phyloP scores from a whole-genome alignment of 2,797 vertebrate genomes.

The Megaceryle alcyon region DNA sequence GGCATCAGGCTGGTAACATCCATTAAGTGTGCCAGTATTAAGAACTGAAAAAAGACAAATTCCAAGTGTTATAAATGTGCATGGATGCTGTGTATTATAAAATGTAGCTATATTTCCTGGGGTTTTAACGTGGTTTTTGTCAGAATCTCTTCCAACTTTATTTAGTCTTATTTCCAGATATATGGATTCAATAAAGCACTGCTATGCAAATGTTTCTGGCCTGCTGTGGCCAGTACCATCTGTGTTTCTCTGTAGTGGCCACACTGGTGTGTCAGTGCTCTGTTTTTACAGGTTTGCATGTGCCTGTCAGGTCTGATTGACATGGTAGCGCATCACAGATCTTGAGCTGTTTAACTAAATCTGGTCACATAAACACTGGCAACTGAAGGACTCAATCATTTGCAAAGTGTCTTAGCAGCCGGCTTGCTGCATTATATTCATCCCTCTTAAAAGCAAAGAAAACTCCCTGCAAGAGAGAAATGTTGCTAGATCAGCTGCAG shows the following conservation, averaged over 20 bases:
- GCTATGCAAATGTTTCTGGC: not conserved
- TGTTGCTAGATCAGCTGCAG: not conserved
- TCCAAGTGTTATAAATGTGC: not conserved
- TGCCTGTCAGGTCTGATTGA: not conserved
- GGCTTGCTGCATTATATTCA: not conserved
- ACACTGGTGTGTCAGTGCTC: not conserved
- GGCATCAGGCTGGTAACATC: not conserved
- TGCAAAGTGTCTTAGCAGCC: not conserved
- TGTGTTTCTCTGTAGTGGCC: not conserved
- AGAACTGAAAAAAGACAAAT: not conserved
- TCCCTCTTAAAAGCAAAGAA: not conserved
- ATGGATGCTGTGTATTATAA: not conserved
- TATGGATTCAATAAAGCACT: not conserved
- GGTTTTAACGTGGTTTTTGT: not conserved
- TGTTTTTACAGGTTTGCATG: not conserved
- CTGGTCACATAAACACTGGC: not conserved
- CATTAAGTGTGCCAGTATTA: not conserved
- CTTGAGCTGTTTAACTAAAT: not conserved
- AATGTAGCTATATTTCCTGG: not conserved
- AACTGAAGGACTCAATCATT: not conserved
- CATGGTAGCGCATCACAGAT: not conserved
- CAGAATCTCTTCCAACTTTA: not conserved
- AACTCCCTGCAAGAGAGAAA: not conserved
- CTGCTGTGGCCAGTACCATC: not conserved
- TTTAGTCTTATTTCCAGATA: not conserved